Percentiles rank a stretch among this genome's conserved stretches.
These are phyloP conservation scores for Lysandra bellargus DNA, from an alignment of 2,888 invertebrate genomes.

Conservation along the genomic window DNA sequence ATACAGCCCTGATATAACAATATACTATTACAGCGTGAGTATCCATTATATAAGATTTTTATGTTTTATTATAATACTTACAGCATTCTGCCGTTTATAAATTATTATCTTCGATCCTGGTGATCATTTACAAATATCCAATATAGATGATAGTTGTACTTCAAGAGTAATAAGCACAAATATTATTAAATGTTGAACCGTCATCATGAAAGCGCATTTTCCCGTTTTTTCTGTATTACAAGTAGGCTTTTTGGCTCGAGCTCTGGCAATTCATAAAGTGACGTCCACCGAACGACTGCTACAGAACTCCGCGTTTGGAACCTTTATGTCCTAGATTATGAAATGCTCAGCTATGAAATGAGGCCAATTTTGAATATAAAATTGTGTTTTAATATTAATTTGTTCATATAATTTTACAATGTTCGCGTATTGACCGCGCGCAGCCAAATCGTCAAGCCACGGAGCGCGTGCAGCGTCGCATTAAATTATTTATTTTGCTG, in stretches of 20 bases:
- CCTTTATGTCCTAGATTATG: constrained; percentile 19
- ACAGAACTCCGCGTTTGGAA: not conserved
- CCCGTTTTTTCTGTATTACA: not conserved
- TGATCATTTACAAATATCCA: not conserved
- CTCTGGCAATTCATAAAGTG: not conserved
- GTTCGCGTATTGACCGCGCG: not conserved
- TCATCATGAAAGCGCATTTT: constrained; percentile 21
- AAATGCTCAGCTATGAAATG: constrained; percentile 1
- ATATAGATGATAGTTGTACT: not conserved
- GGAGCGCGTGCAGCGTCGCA: constrained; percentile 35
- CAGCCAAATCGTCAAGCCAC: constrained; percentile 14
- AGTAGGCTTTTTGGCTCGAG: constrained; percentile 2
- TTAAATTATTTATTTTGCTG: constrained; percentile 39
- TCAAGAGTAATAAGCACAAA: not conserved
- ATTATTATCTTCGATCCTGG: not conserved
- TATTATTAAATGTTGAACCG: not conserved
- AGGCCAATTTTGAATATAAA: not conserved
- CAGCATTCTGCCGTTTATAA: not conserved
- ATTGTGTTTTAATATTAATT: not conserved
- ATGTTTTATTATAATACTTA: not conserved
- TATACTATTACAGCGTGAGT: constrained; percentile 3
- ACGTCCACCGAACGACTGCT: constrained; percentile 10
- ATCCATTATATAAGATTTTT: not conserved
- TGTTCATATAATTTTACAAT: not conserved
- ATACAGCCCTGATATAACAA: not conserved